Conservation (phyloP, 2,888 invertebrate species). For the Liodrosophila aerea region DNA sequence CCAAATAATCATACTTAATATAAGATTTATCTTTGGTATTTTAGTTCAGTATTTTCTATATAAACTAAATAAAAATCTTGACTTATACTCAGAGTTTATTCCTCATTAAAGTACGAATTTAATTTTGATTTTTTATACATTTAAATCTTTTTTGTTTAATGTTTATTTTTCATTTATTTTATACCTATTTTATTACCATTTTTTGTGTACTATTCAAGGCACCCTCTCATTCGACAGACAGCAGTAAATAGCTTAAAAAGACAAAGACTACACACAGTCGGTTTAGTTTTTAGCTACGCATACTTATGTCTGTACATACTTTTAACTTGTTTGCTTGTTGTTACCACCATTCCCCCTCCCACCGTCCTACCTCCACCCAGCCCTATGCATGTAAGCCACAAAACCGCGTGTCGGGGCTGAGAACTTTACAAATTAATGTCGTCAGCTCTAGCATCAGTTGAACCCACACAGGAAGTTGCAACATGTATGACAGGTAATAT, state of each 20-base stretch:
- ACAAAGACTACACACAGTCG: constrained; percentile 36
- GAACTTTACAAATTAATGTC: constrained; percentile 58
- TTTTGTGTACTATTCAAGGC: background rate
- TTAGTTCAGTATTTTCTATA: no score
- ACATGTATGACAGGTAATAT: constrained; percentile 8
- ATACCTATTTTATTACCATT: no score
- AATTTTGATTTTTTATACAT: no score
- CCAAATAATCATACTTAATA: no score
- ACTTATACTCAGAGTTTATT: no score
- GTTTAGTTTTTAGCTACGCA: background rate
- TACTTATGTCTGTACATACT: constrained; percentile 37
- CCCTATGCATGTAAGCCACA: constrained; percentile 21
- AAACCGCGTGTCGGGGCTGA: constrained; percentile 62
- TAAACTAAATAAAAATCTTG: no score
- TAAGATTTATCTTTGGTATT: no score
- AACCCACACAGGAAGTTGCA: constrained; percentile 40
- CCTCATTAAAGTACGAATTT: no score
- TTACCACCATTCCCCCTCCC: constrained; percentile 6
- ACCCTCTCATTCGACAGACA: constrained; percentile 33
- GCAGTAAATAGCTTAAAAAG: constrained; percentile 31
- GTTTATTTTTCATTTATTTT: no score
- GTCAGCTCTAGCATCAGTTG: constrained; percentile 56
- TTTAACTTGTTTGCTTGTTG: constrained; percentile 12
- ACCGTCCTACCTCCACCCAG: no score
- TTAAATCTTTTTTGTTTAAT: no score